Conservation (phyloP, 2,113 vertebrate genomes). For the Syngnathus scovelli region DNA sequence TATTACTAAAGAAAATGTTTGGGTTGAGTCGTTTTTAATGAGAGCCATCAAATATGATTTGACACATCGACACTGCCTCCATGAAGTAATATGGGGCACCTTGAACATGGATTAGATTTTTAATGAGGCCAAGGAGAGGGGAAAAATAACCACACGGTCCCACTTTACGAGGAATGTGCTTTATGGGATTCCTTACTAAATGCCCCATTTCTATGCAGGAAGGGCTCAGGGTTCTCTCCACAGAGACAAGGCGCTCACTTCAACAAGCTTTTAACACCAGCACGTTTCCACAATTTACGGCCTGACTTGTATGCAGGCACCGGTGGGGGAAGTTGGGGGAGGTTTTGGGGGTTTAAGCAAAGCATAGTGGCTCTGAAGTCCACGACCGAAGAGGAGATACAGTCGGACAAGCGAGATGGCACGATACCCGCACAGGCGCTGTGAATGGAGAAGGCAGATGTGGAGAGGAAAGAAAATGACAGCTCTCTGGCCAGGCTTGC, state of each 20-base stretch:
- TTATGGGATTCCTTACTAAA: conserved; percentile 60
- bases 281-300: conserved; percentile 58
- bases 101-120: conserved; percentile 56
- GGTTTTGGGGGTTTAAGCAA: background rate
- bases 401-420: conserved; percentile 26
- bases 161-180: conserved; percentile 64
- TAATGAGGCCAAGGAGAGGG: conserved; percentile 64
- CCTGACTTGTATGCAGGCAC: conserved; percentile 39
- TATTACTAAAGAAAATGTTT: too few species aligned
- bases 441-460: conserved; percentile 39
- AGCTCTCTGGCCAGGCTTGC: conserved; percentile 29
- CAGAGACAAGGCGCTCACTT: conserved; percentile 43
- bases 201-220: conserved; percentile 38
- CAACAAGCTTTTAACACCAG: conserved; percentile 61
- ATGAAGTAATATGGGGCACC: conserved; percentile 55
- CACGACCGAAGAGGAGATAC: conserved; percentile 22
- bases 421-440: conserved; percentile 6
- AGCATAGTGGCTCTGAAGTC: conserved; percentile 9
- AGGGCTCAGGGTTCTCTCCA: conserved; percentile 31
- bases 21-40: conserved; percentile 5
- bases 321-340: background rate
- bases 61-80: conserved; percentile 26
- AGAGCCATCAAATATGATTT: conserved; percentile 19
- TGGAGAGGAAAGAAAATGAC: conserved; percentile 41
- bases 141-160: conserved; percentile 53